Conservation (phyloP, 2,888 invertebrate genomes). For the Trissolcus brochymenae region DNA sequence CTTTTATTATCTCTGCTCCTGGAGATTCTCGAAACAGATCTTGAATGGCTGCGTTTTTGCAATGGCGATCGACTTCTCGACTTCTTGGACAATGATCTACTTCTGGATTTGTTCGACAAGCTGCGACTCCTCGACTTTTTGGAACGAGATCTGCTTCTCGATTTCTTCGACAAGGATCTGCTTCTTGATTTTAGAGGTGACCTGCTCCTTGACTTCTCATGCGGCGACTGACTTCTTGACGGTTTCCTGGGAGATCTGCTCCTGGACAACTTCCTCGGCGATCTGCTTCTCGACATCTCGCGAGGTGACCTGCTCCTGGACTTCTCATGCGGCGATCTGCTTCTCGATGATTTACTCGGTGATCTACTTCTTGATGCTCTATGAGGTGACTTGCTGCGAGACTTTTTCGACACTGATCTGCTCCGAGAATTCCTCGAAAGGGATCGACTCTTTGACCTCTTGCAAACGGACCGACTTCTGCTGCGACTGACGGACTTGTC, state of each 20-base stretch:
- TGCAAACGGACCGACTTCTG: constrained; percentile 60
- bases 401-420: constrained; percentile 64
- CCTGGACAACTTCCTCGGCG: constrained; percentile 61
- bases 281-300: constrained; percentile 53
- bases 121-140: constrained; percentile 64
- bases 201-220: constrained; percentile 65
- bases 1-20: constrained; percentile 67
- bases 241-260: constrained; percentile 63
- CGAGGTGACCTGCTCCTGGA: constrained; percentile 61
- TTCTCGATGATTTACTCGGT: constrained; percentile 59
- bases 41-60: constrained; percentile 63
- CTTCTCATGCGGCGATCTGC: constrained; percentile 61
- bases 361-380: constrained; percentile 64
- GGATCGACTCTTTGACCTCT: constrained; percentile 64
- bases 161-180: constrained; percentile 63
- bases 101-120: constrained; percentile 64
- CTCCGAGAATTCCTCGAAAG: constrained; percentile 62
- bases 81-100: constrained; percentile 63
- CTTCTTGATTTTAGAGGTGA: constrained; percentile 64
- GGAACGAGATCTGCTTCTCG: constrained; percentile 60
- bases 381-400: constrained; percentile 63
- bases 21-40: constrained; percentile 64
- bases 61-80: constrained; percentile 63
- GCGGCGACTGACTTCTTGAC: constrained; percentile 65
- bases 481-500: constrained; percentile 63